Evolutionary conservation across 2,113 vertebrate genomes (phyloP), one percentile per base, ranked within the genome.

Genomic region (Onychorhynchus coronatus): DNA sequence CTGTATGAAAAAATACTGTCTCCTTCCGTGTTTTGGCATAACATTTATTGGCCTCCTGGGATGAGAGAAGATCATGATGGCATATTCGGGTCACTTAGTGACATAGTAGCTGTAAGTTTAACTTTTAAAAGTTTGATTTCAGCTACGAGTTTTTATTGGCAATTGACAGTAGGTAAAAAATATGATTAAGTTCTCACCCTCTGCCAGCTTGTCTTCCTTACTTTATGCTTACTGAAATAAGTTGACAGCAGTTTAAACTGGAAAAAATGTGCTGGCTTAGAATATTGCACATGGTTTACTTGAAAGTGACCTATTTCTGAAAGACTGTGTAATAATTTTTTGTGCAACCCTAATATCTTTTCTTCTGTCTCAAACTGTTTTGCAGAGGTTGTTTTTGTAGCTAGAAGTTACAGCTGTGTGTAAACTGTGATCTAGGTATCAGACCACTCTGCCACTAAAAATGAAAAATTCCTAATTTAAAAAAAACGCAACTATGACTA

Each of bases 141-240:
- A 93, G 62, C 77, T 67, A 35, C 52, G 55, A 83, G 81, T 79
- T 93, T 95, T 91, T 95, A 95, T 83, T 94, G 90, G 68, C 77
- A 95, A 94, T 91, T 95, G 86, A 84, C 74, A 91, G 59, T 72
- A 84, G 74, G 93, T 91, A 84, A 93, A 96, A 84, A 88, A 70
- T 87, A 86, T 76, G 53, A 95, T 91, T 96, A 96, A 92, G 49
- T 92, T 96, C 49, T 96, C 27, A 61, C 62, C 73, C 92, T 91
- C 85, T 96, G 62, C 44, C 63, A 91, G 41, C 68, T 85, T 95
- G 89, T 96, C 93, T 86, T 88, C 75, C 65, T 90, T 94, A 95
- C 96, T 95, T 95, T 96, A 82, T 94, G 47, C 86, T 91, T 93
- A 77, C 47, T 63, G 92, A 86, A 72, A 93, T 82, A 93, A 95